Conservation (phyloP, 2,113 vertebrate genomes). For the Anhinga rufa region DNA sequence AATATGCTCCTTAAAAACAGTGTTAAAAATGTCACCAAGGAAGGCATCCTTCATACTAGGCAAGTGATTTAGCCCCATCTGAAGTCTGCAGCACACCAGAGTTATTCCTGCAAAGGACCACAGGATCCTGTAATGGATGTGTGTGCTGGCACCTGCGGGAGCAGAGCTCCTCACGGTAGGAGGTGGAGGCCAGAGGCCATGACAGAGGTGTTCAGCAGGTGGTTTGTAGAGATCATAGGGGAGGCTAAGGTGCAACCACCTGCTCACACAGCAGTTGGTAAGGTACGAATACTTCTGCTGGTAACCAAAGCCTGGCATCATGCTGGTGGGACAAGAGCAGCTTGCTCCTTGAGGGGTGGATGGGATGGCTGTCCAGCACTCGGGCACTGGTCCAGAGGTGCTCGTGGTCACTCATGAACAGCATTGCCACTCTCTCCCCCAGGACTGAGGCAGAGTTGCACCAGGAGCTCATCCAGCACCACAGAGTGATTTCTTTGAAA, state of each 20-base stretch:
- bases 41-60: conserved; percentile 49
- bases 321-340: not conserved
- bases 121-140: not conserved
- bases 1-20: conserved; percentile 53
- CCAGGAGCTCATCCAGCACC: not conserved
- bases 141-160: not conserved
- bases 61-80: conserved; percentile 19
- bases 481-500: not conserved
- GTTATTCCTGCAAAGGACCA: not conserved
- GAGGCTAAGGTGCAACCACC: not conserved
- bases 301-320: not conserved
- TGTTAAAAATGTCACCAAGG: conserved; percentile 48
- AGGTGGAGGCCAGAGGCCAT: not conserved
- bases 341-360: not conserved
- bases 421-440: not conserved
- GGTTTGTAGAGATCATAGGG: not conserved
- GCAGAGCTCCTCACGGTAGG: not conserved
- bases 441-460: not conserved
- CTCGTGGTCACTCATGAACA: not conserved
- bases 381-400: not conserved
- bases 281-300: not conserved
- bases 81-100: not conserved
- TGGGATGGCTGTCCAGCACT: not conserved
- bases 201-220: not conserved
- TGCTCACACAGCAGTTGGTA: not conserved